These are phyloP conservation scores for Parotocinclus haroldoi DNA, from an alignment of 2,797 vertebrate genomes.

Conservation along the genomic window DNA sequence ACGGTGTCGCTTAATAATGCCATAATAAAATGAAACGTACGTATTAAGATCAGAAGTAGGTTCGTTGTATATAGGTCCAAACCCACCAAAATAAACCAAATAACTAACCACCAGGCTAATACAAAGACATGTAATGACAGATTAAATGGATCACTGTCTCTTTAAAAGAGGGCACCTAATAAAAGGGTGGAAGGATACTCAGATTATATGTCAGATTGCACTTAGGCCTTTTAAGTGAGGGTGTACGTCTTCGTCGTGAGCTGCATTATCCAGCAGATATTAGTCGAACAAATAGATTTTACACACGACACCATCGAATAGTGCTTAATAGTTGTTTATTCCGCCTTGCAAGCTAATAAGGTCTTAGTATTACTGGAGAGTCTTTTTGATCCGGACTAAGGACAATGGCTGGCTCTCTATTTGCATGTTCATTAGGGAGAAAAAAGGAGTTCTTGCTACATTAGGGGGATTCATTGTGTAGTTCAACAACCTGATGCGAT, in stretches of 20 bases:
- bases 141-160: no score
- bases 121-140: no score
- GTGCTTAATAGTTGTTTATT: slow-evolving; percentile 32
- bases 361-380: slow-evolving; percentile 36
- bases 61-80: no score
- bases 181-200: no score
- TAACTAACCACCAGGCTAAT: no score
- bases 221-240: slow-evolving; percentile 8
- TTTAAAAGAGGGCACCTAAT: no score
- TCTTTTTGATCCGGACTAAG: slow-evolving; percentile 35
- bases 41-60: no score
- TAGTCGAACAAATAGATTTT: slow-evolving; percentile 25
- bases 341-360: slow-evolving; percentile 28
- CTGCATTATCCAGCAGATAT: slow-evolving; percentile 11
- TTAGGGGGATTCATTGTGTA: neutral
- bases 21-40: no score
- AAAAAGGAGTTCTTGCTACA: slow-evolving; percentile 3
- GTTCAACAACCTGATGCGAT: slow-evolving; percentile 13
- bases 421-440: slow-evolving; percentile 27
- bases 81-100: no score
- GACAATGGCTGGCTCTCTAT: slow-evolving; percentile 26
- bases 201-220: slow-evolving; percentile 1
- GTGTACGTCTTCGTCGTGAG: slow-evolving; percentile 15
- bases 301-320: slow-evolving; percentile 15
- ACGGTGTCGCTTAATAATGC: no score